Conservation (phyloP, 2,888 invertebrate species). For the Drosophila acutilabella region DNA sequence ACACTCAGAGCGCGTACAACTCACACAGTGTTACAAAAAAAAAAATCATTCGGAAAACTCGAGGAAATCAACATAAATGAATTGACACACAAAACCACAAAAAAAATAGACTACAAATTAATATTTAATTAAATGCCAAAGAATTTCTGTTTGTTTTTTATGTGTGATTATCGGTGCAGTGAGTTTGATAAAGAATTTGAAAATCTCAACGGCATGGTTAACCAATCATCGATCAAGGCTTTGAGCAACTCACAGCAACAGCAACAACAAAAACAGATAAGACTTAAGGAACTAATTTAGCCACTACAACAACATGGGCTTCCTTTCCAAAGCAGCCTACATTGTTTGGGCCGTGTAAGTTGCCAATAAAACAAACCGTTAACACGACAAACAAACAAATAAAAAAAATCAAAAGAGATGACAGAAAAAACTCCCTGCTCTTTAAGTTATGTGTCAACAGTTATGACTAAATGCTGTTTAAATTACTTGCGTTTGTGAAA, state of each 20-base stretch:
- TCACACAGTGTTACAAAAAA: constrained; percentile 22
- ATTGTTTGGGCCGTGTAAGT: constrained; percentile 93
- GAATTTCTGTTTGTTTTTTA: constrained; percentile 2
- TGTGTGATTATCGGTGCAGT: constrained; percentile 16
- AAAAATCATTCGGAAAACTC: background rate
- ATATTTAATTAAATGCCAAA: constrained; percentile 14
- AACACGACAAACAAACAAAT: background rate
- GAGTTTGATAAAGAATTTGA: constrained; percentile 29
- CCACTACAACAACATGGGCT: constrained; percentile 87
- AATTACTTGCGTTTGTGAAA: constrained; percentile 51
- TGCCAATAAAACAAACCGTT: background rate
- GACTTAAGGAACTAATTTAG: background rate
- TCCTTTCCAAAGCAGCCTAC: constrained; percentile 91
- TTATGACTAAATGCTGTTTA: constrained; percentile 38
- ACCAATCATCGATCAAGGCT: constrained; percentile 41
- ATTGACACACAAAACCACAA: background rate
- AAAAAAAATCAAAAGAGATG: background rate
- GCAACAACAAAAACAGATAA: background rate
- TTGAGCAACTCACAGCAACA: constrained; percentile 15
- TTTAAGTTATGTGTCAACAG: constrained; percentile 21
- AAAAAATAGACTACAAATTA: constrained; percentile 13
- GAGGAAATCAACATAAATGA: constrained; percentile 9
- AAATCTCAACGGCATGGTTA: constrained; percentile 58
- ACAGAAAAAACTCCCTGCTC: background rate
- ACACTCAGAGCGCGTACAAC: constrained; percentile 46